Evolutionary conservation across 2,797 vertebrate species (phyloP), one percentile per base, ranked within the genome.

Genomic region (Bradypodion ventrale): DNA sequence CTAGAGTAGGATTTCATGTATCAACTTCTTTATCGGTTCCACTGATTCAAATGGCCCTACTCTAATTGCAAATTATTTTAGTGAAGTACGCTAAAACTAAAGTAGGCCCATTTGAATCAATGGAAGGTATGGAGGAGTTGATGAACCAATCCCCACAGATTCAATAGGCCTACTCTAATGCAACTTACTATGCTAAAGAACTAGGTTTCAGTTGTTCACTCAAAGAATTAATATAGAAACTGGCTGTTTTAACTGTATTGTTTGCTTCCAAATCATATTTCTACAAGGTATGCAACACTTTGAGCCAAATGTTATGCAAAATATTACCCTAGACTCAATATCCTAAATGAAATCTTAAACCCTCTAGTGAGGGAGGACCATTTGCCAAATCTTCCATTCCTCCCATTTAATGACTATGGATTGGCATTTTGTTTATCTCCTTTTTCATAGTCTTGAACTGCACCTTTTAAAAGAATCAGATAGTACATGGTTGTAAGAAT

Each of bases 261-360:
- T 62, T 87, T 85, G 8, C 74, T 92, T 84, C 85, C 80, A 81
- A 23, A 88, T 68, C 82, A 0, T 52, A 85, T 91, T 92, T 88
- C 78, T 0, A 0, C 78, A 87, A 37, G 79, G 77, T 56, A 35
- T 29, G 44, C 52, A 63, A 52, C 72, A 66, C 68, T 76, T 69
- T 85, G 77, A 92, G 76, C 35, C 65, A 91, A 81, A 85, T 29
- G 44, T 79, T 91, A 87, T 89, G 80, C 69, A 89, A 92, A 88
- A 82, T 88, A 90, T 90, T 91, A 93, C 78, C 70, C 85, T 85
- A 60, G 82, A 86, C 82, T 65, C 86, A 85, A 78, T 84, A 40
- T 68, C 83, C 88, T 86, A 92, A 89, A 46, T 76, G n/a, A 44
- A 78, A 82, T 93, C 88, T 78, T 85, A 93, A 91, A 86, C 73